Evolutionary conservation across 2,888 invertebrate genomes (phyloP), one percentile per base, ranked within the genome.

Genomic region (Drosophila greeni): DNA sequence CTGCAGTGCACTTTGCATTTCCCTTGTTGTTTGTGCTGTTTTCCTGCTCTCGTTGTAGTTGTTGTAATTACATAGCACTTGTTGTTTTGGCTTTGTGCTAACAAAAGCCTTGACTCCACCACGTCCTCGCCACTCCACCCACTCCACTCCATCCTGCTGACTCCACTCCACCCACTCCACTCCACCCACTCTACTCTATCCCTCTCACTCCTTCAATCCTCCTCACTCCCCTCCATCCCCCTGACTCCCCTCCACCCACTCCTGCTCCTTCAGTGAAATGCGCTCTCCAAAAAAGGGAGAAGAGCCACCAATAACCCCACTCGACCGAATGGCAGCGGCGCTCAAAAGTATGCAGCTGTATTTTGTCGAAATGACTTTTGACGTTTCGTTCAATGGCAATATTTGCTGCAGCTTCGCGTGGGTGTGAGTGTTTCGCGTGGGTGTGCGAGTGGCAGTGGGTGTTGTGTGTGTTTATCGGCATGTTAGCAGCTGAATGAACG

Each of bases 301-400:
- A 58, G 59, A 58, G 59, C 36, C 69, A 52, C 66, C 79, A 77
- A 82, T 79, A 79, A 77, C 75, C 73, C 70, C 71, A 81, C 81
- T 82, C 61, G 62, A 73, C 73, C 59, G 66, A 73, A 64, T 70
- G 60, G 67, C 56, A 42, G 72, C 70, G 73, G 72, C 70, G 73
- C 81, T 61, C 73, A 75, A 81, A 79, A 79, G 73, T 81, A 73
- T 82, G 75, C 83, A 66, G 68, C 78, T 67, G 66, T 75, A 82
- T 79, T 77, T 81, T 58, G 67, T 61, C 65, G 36, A 79, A 79
- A 77, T 80, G 75, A 82, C 75, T 82, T 82, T 72, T 71, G 66
- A 66, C 58, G 66, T 60, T 64, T 59, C 62, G 40, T 42, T 65
- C 62, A 67, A 68, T 77, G 57, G 69, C 75, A 66, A 82, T 82